Evolutionary conservation across 2,797 vertebrate species (phyloP), one percentile per base, ranked within the genome.

Genomic region (Pogoniulus pusillus): DNA sequence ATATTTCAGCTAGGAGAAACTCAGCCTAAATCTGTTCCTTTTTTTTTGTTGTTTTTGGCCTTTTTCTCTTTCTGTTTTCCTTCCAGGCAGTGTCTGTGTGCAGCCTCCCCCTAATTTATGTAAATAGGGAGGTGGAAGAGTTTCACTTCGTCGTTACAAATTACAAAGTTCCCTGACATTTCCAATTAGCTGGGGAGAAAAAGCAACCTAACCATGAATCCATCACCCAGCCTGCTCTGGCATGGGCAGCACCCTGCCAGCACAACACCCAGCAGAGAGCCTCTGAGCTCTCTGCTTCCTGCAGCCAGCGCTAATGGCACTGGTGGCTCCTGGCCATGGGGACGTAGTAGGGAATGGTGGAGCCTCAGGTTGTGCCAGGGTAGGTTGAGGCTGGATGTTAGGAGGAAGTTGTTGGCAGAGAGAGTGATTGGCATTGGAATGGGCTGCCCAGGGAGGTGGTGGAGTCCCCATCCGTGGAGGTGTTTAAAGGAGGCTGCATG

Each of bases 31-130:
- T 68, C 91, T 78, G 79, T 84, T 90, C 87, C 63, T 64, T 74
- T 89, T 93, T 77, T 75, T 47, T 39, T 39, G 37, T 39, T 39
- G 11, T 39, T 39, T 13, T 39, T 39, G 5, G 13, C 15, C 15
- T 15, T 39, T 83, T 90, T 89, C 58, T 63, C 66, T 86, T 93
- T 71, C 78, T 43, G 70, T 75, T 90, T 71, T 78, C 85, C 82
- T 87, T 90, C 49, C 60, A 93, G 87, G 88, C 87, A 95, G 39
- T 91, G 89, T 92, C 39, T 91, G 90, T 92, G 82, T 94, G 88
- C 86, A 91, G 91, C 91, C 84, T 91, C 84, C 23, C 79, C 72
- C 79, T 93, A 75, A 87, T 93, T 94, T 83, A 93, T 95, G 95
- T 69, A 95, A 95, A 95, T 89, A 87, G 2, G 0, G 87, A 85